Evolutionary conservation across 2,888 invertebrate species (phyloP).

Genomic region (Tiliacea aurago): DNA sequence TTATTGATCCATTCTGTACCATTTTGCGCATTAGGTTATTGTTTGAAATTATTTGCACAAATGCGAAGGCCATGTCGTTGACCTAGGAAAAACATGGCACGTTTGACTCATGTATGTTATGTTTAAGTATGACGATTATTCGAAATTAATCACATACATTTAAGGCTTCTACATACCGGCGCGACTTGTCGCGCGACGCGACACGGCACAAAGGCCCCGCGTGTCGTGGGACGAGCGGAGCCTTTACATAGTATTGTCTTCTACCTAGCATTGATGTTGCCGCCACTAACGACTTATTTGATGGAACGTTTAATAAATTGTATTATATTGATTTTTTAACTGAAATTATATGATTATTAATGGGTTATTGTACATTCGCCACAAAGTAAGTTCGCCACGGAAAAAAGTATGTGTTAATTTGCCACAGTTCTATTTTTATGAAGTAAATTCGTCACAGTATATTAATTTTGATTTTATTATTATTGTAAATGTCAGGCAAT

Average conservation of each 20-base stretch:
- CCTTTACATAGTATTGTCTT: background rate
- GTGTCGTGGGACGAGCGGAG: too few species aligned
- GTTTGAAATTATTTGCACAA: conserved; percentile 36
- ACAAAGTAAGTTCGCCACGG: too few species aligned
- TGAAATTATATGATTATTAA: conserved; percentile 1
- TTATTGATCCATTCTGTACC: background rate
- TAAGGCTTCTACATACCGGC: too few species aligned
- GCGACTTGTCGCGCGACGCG: too few species aligned
- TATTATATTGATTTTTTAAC: background rate
- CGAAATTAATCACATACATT: conserved; percentile 4
- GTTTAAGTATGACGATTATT: conserved; percentile 6
- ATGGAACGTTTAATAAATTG: conserved; percentile 5
- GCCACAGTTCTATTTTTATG: too few species aligned
- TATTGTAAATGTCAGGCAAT: too few species aligned
- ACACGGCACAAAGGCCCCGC: too few species aligned
- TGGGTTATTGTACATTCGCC: too few species aligned
- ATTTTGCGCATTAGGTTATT: conserved; percentile 14
- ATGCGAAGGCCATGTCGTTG: conserved; percentile 32
- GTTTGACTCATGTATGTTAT: conserved; percentile 1
- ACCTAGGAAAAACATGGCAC: conserved; percentile 39
- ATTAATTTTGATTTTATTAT: too few species aligned
- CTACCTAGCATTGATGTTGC: background rate
- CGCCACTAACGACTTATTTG: conserved; percentile 8
- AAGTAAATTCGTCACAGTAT: too few species aligned
- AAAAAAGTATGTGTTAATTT: too few species aligned